Base-by-base conservation (phyloP, 2,797 vertebrate species). In the Tolypeutes matacus region DNA sequence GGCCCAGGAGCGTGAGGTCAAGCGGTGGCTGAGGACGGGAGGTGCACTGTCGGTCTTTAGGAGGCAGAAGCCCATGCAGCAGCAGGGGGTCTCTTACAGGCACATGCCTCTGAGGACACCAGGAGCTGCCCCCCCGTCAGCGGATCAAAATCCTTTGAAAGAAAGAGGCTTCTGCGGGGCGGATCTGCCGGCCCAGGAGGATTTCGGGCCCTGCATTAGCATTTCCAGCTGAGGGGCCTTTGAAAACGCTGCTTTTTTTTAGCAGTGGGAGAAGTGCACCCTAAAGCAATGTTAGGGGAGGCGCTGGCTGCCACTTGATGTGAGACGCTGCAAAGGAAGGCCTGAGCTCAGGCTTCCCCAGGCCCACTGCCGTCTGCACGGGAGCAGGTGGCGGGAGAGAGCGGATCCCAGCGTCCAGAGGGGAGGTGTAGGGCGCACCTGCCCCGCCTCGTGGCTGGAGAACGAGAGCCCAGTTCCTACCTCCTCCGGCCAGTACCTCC, bases 1-100 rank as follows among this genome's bases (percentile, higher is more conserved):
- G 98, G 98, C 96, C 97, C 73, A 56, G 97, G 96, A 98, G 98
- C 97, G 97, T 93, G 95, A 95, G 96, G 95, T 80, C 95, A 96
- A 95, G 95, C 96, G 90, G 86, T 73, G 96, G 97, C 92, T 1
- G 97, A 95, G 96, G 97, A 97, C 98, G 97, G 98, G 98, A 98
- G 98, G 98, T 98, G 96, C 96, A 95, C 97, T 98, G 98, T 67
- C 60, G 94, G 96, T 96, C 98, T 98, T 98, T 98, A 98, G 98
- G 98, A 98, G 98, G 97, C 97, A 98, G 97, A 97, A 97, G 97
- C 98, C 97, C 96, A 96, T 96, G 97, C n/a, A n/a, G 98, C 20
- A 3, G 96, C 98, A 97, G 98, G 96, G 46, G 72, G 97, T 97
- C 96, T 97, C 94, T 97, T 91, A 89, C 93, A 95, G 97, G 97